Percentiles rank a stretch among this genome's conserved stretches.
Evolutionary conservation across 2,113 vertebrate genomes (phyloP).

Genomic region (Corythaixoides concolor): DNA sequence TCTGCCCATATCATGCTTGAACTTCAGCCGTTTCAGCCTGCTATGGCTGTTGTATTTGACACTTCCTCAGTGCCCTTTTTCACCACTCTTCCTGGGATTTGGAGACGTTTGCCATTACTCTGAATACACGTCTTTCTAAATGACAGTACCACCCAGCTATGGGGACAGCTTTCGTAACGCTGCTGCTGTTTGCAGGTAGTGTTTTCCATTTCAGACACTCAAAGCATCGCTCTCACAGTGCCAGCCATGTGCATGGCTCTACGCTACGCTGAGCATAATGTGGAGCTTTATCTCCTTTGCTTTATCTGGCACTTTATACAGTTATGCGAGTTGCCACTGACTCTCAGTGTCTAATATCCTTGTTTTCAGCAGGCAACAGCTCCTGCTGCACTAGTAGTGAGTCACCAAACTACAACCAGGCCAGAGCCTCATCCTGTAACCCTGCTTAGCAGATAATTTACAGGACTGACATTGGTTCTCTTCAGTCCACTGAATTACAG

Average conservation of each 20-base stretch:
- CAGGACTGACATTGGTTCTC: not conserved
- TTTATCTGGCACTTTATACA: not conserved
- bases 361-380: not conserved
- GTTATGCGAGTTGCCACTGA: not conserved
- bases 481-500: not conserved
- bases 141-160: not conserved
- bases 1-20: not conserved
- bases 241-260: not conserved
- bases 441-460: not conserved
- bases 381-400: not conserved
- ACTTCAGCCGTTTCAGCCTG: not conserved
- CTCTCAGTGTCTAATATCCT: not conserved
- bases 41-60: not conserved
- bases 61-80: not conserved
- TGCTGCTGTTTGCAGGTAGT: not conserved
- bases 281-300: not conserved
- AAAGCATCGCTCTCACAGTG: not conserved
- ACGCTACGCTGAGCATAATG: not conserved
- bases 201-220: not conserved
- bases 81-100: not conserved
- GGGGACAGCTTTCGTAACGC: not conserved
- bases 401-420: not conserved
- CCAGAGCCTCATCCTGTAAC: not conserved
- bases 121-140: not conserved
- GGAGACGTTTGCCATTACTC: not conserved